phyloP scores from a whole-genome alignment of 2,797 vertebrate species.

The Ispidina lecontei region DNA sequence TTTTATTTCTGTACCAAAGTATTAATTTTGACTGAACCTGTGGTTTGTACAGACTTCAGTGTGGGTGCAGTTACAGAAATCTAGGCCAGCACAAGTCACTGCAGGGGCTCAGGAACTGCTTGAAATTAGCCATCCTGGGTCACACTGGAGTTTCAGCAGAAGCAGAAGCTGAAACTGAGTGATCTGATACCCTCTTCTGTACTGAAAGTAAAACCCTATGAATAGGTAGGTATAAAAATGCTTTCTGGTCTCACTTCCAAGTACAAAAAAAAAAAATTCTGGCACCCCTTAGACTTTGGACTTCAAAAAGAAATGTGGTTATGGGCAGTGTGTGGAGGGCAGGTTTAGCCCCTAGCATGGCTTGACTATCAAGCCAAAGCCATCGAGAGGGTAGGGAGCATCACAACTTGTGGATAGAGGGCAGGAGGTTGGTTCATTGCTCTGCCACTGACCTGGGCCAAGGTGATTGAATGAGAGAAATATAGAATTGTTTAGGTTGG shows the following conservation, averaged over 20 bases:
- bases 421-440: not conserved
- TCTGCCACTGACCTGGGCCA: not conserved
- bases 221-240: conserved; percentile 33
- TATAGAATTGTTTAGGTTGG: not conserved
- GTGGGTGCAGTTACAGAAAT: conserved; percentile 14
- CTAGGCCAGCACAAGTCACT: not conserved
- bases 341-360: not conserved
- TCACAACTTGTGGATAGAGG: not conserved
- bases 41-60: not conserved
- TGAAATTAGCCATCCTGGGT: conserved; percentile 27
- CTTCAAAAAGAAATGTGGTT: not conserved
- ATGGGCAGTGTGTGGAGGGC: not conserved
- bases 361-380: not conserved
- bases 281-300: not conserved
- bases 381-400: not conserved
- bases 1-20: conserved; percentile 4
- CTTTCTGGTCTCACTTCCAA: conserved; percentile 15
- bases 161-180: conserved; percentile 20
- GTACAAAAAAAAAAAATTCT: not conserved
- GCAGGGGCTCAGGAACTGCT: not conserved
- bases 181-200: conserved; percentile 12
- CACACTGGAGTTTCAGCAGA: conserved; percentile 29
- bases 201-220: conserved; percentile 41
- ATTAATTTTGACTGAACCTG: not conserved
- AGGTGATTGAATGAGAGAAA: not conserved